Evolutionary conservation across 2,888 invertebrate genomes (phyloP).

Genomic region (Xestia sexstrigata): DNA sequence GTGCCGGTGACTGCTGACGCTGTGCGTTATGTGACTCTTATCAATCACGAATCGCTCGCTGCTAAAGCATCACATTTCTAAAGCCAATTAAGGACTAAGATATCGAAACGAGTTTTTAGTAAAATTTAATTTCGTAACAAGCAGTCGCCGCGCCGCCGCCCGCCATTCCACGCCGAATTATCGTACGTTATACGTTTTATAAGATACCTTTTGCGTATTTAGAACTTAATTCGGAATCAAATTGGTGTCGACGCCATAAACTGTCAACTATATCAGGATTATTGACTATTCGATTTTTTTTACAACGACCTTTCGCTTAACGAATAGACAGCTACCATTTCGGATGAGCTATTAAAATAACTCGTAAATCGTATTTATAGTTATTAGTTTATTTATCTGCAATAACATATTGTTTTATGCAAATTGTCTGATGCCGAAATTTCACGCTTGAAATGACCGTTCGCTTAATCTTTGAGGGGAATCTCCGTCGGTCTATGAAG

Average conservation of each 20-base stretch:
- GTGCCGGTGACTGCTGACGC: conserved; percentile 19
- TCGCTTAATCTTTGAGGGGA: conserved; percentile 30
- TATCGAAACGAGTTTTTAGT: conserved; percentile 70
- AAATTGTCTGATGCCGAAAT: conserved; percentile 50
- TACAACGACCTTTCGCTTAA: conserved; percentile 70
- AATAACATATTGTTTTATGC: conserved; percentile 60
- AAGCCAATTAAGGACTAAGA: conserved; percentile 75
- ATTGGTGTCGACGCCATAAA: conserved; percentile 72
- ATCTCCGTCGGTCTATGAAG: conserved; percentile 32
- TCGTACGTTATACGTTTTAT: conserved; percentile 77
- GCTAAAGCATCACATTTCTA: conserved; percentile 69
- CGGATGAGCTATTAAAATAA: conserved; percentile 55
- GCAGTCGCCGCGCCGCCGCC: conserved; percentile 66
- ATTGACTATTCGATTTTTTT: conserved; percentile 72
- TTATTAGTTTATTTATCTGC: conserved; percentile 62
- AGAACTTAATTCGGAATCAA: conserved; percentile 78
- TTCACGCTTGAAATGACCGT: conserved; percentile 53
- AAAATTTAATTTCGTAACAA: conserved; percentile 71
- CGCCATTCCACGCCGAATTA: conserved; percentile 70
- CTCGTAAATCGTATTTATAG: conserved; percentile 62
- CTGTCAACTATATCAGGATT: conserved; percentile 80
- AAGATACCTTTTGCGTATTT: conserved; percentile 68
- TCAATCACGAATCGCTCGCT: conserved; percentile 66
- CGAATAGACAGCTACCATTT: conserved; percentile 54
- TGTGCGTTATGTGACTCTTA: conserved; percentile 58